phyloP scores from a whole-genome alignment of 2,888 invertebrate genomes.

The Epinotia ramella region DNA sequence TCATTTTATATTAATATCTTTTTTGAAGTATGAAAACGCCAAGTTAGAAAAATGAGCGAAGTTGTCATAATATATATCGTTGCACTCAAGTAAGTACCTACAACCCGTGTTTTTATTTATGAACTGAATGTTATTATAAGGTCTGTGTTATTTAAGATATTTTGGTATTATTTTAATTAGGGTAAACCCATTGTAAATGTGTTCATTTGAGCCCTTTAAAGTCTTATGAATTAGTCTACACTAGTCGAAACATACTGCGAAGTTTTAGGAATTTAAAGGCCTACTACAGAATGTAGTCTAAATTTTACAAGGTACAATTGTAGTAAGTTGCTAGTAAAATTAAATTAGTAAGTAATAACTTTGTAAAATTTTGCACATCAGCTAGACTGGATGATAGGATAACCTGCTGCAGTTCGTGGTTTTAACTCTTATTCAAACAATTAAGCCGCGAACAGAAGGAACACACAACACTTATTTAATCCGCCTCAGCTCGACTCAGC shows the following conservation, averaged over 20 bases:
- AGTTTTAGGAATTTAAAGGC: neutral
- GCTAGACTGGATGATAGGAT: neutral
- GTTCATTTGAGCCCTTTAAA: neutral
- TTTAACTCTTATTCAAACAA: neutral
- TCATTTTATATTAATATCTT: no score
- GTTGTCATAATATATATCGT: no score
- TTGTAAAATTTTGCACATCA: neutral
- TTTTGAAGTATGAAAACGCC: no score
- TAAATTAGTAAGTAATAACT: neutral
- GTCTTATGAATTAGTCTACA: neutral
- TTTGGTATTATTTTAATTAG: no score
- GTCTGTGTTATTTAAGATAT: no score
- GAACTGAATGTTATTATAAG: no score
- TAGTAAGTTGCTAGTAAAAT: neutral
- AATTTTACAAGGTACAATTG: neutral
- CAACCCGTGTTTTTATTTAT: no score
- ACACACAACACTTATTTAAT: neutral
- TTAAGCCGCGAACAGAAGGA: neutral
- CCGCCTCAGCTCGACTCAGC: no score
- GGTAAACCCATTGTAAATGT: no score
- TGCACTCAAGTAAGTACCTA: no score
- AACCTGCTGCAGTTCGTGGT: neutral
- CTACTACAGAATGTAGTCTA: neutral
- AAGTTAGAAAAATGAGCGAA: no score
- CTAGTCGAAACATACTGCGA: neutral